Conservation (phyloP, 2,113 vertebrate species). For the Daphoenositta chrysoptera region DNA sequence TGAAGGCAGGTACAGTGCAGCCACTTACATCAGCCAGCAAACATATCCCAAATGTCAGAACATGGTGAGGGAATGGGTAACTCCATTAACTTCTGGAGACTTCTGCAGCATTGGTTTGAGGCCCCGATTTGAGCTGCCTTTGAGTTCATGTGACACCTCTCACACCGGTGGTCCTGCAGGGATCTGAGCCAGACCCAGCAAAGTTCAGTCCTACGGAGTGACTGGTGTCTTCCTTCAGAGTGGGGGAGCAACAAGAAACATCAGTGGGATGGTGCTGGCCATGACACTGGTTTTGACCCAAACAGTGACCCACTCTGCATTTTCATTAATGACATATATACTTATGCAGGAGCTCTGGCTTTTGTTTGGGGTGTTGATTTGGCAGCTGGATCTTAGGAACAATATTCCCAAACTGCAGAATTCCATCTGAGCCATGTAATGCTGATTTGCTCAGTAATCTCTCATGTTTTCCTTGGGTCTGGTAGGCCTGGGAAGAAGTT, state of each 20-base stretch:
- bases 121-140: neutral
- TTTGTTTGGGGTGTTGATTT: neutral
- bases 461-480: neutral
- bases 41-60: neutral
- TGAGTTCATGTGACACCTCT: neutral
- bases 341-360: neutral
- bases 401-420: neutral
- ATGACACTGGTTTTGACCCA: neutral
- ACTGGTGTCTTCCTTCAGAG: neutral
- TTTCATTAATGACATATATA: neutral
- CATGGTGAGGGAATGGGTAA: rapidly evolving
- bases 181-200: neutral
- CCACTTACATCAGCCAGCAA: neutral
- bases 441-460: neutral
- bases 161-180: neutral
- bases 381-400: neutral
- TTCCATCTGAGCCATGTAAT: neutral
- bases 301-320: neutral
- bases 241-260: neutral
- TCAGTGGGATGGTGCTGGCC: neutral
- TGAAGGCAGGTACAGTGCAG: neutral
- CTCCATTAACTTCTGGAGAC: neutral
- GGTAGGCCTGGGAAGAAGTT: neutral
- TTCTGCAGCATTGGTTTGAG: neutral
- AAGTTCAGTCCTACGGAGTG: neutral